Evolutionary conservation across 2,888 invertebrate species (phyloP), one percentile per base, ranked within the genome.

Genomic region (Dromius quadrimaculatus): DNA sequence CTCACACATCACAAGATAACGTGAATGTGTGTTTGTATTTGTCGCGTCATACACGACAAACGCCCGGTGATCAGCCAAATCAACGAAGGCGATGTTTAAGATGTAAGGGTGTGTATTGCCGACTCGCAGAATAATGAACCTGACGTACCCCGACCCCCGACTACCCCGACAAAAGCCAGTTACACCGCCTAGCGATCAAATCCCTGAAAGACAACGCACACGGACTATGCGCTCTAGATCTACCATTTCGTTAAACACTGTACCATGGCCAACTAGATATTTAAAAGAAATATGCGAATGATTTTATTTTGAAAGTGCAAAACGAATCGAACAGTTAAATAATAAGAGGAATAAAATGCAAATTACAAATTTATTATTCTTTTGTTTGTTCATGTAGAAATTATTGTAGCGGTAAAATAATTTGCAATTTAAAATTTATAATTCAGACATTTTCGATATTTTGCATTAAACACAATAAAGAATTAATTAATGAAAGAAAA

Each of bases 161-260:
- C 57, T 8, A 13, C 34, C 22, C 15, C 6, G 3, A 38, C 20
- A 19, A 34, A 11, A 23, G 15, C 62, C 62, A 41, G 15, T 62
- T 23, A 41, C 36, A 20, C 41, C 43, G 62, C 19, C 11, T 54
- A 41, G 38, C 38, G 15, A 41, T 38, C 38, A 62, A 62, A 54
- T 28, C 41, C 23, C 41, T 41, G 41, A 62, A 36, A 36, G 38
- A 62, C 41, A 34, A n/a, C n/a, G 41, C 9, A 43, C 62, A 23
- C 38, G 62, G 20, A 54, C 50, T 54, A 5, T 23, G 15, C 50
- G 28, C 41, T 41, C 13, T 20, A 62, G 38, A 15, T 38, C 38
- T 62, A 62, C 62, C 62, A 41, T 41, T 62, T 38, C 62, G 22
- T 19, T 62, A 62, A 62, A 62, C 50, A 22, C 23, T 9, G 2